Evolutionary conservation across 2,113 vertebrate species (phyloP).

Genomic region (Catharus fuscescens): DNA sequence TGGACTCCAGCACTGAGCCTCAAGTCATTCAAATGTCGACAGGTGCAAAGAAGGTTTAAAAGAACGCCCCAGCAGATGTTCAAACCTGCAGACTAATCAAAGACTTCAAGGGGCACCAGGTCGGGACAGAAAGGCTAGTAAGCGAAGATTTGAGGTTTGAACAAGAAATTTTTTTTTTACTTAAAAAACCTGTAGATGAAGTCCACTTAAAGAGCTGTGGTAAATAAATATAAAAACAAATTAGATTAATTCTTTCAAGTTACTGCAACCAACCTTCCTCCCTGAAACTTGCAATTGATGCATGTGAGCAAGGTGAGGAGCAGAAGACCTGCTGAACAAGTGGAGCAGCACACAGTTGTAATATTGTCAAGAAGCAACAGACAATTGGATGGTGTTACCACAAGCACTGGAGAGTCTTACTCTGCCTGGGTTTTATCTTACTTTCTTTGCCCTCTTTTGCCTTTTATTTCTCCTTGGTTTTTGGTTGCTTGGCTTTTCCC

Average conservation of each 20-base stretch:
- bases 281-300: background rate
- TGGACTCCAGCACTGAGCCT: background rate
- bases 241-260: background rate
- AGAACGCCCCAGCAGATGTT: background rate
- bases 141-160: background rate
- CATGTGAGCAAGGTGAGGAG: background rate
- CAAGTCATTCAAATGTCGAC: fast-evolving
- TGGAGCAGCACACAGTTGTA: background rate
- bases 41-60: background rate
- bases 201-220: background rate
- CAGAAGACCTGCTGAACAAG: fast-evolving
- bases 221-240: background rate
- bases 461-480: background rate
- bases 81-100: background rate
- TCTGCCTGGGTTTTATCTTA: background rate
- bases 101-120: background rate
- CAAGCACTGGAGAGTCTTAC: background rate
- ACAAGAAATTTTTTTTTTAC: background rate
- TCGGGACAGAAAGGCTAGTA: background rate
- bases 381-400: background rate
- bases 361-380: background rate
- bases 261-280: background rate
- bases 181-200: background rate
- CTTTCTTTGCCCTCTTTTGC: background rate
- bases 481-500: background rate